Conservation (phyloP, 2,888 invertebrate species). For the Diabrotica balteata region DNA sequence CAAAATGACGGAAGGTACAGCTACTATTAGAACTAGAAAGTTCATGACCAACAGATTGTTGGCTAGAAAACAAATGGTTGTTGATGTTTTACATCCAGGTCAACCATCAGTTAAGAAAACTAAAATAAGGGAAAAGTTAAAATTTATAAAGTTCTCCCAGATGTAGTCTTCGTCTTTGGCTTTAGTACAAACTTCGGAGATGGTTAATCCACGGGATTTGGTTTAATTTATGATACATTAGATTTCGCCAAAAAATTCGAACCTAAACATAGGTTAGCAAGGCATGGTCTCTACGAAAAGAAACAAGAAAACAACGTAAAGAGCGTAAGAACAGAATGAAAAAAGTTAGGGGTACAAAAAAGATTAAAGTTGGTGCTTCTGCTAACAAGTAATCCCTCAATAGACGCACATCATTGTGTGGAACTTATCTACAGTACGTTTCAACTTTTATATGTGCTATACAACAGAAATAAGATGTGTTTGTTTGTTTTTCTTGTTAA, state of each 20-base stretch:
- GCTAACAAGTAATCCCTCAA: constrained; percentile 73
- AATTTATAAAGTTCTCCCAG: constrained; percentile 97
- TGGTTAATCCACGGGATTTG: constrained; percentile 98
- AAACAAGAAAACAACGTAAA: constrained; percentile 98
- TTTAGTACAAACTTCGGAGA: constrained; percentile 99
- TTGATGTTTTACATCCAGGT: constrained; percentile 97
- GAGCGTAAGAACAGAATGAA: constrained; percentile 99
- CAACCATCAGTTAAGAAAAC: constrained; percentile 95
- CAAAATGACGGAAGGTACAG: constrained; percentile 69
- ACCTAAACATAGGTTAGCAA: constrained; percentile 93
- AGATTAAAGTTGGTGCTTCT: constrained; percentile 94
- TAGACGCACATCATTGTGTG: constrained; percentile 39
- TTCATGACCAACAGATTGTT: constrained; percentile 99
- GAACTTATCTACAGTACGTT: constrained; percentile 36
- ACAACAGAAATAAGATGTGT: constrained; percentile 30
- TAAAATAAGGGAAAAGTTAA: constrained; percentile 96
- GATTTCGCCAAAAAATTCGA: constrained; percentile 99
- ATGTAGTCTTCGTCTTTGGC: constrained; percentile 96
- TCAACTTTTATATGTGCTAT: constrained; percentile 32
- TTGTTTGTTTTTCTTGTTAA: constrained; percentile 27
- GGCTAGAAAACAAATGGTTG: constrained; percentile 99
- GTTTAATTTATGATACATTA: constrained; percentile 94
- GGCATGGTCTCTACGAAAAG: constrained; percentile 94
- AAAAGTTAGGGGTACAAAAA: constrained; percentile 99
- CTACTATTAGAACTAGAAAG: constrained; percentile 96